Evolutionary conservation across 2,888 invertebrate species (phyloP).

Genomic region (Tachina grossa): DNA sequence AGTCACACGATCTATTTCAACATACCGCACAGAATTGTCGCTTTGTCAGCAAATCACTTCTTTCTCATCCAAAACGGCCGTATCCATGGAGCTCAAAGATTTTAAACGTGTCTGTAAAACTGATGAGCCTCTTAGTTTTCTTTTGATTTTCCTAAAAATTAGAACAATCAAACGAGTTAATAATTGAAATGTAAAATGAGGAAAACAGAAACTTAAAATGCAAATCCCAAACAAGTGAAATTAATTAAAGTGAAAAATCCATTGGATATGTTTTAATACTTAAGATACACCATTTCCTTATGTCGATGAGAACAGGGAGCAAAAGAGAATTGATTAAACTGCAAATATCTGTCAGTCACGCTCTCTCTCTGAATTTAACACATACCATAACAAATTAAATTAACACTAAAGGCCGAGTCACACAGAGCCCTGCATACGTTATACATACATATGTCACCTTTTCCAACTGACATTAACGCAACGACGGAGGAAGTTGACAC

Average conservation of each 20-base stretch:
- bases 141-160: conserved; percentile 83
- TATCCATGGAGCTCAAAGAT: conserved; percentile 89
- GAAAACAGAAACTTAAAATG: conserved; percentile 2
- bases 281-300: conserved; percentile 51
- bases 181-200: conserved; percentile 16
- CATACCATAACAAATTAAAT: too few relatives aligned
- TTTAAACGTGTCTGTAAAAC: conserved; percentile 91
- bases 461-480: too few relatives aligned
- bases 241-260: conserved; percentile 37
- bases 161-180: not conserved
- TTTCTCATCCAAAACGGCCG: conserved; percentile 92
- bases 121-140: conserved; percentile 88
- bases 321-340: too few relatives aligned
- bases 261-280: not conserved
- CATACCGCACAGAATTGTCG: conserved; percentile 97
- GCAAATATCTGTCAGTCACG: too few relatives aligned
- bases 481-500: too few relatives aligned
- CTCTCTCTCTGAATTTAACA: too few relatives aligned
- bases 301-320: too few relatives aligned
- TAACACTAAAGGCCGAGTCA: too few relatives aligned
- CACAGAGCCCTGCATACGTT: too few relatives aligned
- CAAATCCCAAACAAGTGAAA: conserved; percentile 28
- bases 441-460: too few relatives aligned
- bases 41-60: conserved; percentile 97
- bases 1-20: conserved; percentile 94